Conservation (phyloP, 2,888 invertebrate genomes). For the Yponomeuta sedellus region DNA sequence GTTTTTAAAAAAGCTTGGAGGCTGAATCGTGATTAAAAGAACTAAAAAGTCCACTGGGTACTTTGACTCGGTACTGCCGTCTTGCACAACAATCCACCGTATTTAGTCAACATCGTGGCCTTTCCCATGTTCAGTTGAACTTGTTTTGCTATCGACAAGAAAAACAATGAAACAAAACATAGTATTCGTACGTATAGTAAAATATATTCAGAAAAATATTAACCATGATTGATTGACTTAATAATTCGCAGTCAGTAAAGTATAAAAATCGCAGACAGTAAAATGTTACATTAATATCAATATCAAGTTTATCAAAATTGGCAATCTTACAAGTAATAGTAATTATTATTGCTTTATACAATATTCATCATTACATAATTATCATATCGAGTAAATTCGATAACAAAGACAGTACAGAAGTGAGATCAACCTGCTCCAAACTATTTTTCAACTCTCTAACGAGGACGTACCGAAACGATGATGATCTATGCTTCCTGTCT, state of each 20-base stretch:
- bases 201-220: conserved; percentile 52
- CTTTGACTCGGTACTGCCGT: background rate
- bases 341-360: conserved; percentile 70
- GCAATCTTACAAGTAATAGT: conserved; percentile 62
- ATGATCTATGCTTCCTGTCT: background rate
- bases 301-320: conserved; percentile 42
- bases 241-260: conserved; percentile 32
- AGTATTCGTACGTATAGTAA: background rate
- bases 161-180: conserved; percentile 1
- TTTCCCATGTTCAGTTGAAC: background rate
- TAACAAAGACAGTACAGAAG: conserved; percentile 43
- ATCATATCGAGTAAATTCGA: conserved; percentile 66
- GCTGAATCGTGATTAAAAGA: no score
- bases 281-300: conserved; percentile 61
- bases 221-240: conserved; percentile 62
- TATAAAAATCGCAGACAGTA: conserved; percentile 60
- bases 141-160: background rate
- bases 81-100: background rate
- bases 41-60: no score
- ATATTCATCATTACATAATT: conserved; percentile 30
- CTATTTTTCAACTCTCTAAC: background rate
- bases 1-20: no score
- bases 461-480: background rate
- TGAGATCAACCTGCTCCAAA: background rate
- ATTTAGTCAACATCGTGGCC: background rate